Conservation (phyloP, 2,888 invertebrate species). For the Xestia ashworthii region DNA sequence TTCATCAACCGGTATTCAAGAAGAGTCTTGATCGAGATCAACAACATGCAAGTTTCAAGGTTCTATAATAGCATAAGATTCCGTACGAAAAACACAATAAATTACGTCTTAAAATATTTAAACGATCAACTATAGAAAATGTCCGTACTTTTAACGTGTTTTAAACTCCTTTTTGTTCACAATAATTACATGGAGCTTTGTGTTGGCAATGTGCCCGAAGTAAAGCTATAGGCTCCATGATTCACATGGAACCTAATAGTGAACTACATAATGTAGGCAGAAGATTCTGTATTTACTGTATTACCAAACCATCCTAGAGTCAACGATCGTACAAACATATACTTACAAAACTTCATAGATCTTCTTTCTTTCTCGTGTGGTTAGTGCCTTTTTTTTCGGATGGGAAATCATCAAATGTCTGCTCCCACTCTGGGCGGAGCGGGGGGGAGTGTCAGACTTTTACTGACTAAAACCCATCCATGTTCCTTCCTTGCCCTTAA, state of each 20-base stretch:
- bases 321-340: background rate
- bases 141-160: background rate
- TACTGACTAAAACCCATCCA: no score
- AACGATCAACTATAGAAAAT: background rate
- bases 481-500: no score
- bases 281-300: background rate
- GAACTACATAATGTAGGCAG: background rate
- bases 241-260: conserved; percentile 3
- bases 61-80: background rate
- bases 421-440: no score
- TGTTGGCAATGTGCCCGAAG: conserved; percentile 21
- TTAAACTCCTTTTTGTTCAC: conserved; percentile 22
- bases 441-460: no score
- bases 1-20: background rate
- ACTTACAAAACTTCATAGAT: background rate
- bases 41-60: background rate
- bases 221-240: background rate
- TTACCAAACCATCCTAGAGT: background rate
- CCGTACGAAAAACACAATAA: background rate
- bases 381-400: no score
- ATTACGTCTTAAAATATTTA: background rate
- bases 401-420: no score
- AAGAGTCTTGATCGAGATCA: background rate
- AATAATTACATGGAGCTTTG: conserved; percentile 39
- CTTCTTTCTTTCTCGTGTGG: no score